Evolutionary conservation across 2,797 vertebrate genomes (phyloP), one percentile per base, ranked within the genome.

Genomic region (Odontamblyopus rebecca): DNA sequence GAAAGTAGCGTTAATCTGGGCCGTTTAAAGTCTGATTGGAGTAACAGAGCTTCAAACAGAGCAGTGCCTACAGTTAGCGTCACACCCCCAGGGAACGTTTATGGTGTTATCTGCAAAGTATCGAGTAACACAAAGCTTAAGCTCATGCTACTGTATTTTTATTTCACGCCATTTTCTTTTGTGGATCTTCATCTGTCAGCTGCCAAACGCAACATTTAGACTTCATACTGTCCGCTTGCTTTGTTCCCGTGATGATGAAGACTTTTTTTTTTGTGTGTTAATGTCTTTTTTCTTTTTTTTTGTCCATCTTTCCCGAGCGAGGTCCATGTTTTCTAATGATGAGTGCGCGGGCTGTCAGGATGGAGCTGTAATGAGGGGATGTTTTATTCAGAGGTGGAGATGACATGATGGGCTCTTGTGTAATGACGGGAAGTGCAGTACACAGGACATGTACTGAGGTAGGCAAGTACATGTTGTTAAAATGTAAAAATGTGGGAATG

Each of bases 121-220:
- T 35, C 5, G 4, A 35, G 1, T 35, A 35, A 44, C 11, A 4
- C 11, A 13, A 9, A 41, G 38, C 9, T 11, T 11, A 12, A 41
- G 38, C 38, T 12, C 23, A 23, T 23, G 23, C 23, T 23, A 23
- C 23, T 23, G 23, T 23, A 23, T 23, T 23, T 23, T 23, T 56
- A 56, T 23, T 23, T 23, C 53, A 56, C 53, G n/a, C 53, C 5
- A 1, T 56, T 23, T 56, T 56, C 1, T n/a, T 6, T 2, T 53
- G 7, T 19, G 19, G 51, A n/a, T 56, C n/a, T 56, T 23, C 50
- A 53, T 84, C 71, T 74, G 71, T 77, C 77, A 74, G 73, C 63
- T 57, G 35, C 70, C 66, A 78, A 70, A 59, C 56, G 12, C 68
- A 74, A 30, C 3, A 75, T 71, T 50, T 72, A 51, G 38, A 75